Conservation (phyloP, 2,888 invertebrate species). For the Tiliacea citrago region DNA sequence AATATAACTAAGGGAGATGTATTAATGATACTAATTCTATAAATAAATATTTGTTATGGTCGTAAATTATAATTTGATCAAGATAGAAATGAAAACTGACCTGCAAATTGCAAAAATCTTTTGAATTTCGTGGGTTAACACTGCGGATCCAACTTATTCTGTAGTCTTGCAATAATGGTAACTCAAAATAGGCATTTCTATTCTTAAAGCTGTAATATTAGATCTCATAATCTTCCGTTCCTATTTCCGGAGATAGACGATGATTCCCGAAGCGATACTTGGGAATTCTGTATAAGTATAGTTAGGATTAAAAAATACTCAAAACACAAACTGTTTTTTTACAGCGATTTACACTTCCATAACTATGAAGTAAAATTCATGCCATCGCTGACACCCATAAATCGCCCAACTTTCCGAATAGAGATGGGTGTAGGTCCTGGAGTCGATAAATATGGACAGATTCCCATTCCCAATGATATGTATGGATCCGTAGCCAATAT, state of each 20-base stretch:
- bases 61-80: no score
- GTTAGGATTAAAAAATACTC: not conserved
- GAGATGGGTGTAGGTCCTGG: slow-evolving; percentile 25
- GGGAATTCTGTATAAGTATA: not conserved
- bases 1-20: no score
- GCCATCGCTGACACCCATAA: slow-evolving; percentile 1
- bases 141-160: no score
- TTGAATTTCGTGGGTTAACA: no score
- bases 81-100: no score
- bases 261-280: not conserved
- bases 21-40: no score
- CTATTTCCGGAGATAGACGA: not conserved
- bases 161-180: no score
- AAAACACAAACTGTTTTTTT: not conserved
- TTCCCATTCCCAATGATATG: slow-evolving; percentile 37
- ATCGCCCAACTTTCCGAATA: not conserved
- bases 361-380: slow-evolving; percentile 14
- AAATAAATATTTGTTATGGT: no score
- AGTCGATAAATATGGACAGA: slow-evolving; percentile 23
- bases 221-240: not conserved
- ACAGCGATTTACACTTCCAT: slow-evolving; percentile 31
- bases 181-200: no score
- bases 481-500: not conserved
- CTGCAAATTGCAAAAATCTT: no score
- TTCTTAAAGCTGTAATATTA: no score